These are phyloP conservation scores for Eumeta japonica DNA, from an alignment of 1,140 invertebrate genomes.

Conservation along the genomic window DNA sequence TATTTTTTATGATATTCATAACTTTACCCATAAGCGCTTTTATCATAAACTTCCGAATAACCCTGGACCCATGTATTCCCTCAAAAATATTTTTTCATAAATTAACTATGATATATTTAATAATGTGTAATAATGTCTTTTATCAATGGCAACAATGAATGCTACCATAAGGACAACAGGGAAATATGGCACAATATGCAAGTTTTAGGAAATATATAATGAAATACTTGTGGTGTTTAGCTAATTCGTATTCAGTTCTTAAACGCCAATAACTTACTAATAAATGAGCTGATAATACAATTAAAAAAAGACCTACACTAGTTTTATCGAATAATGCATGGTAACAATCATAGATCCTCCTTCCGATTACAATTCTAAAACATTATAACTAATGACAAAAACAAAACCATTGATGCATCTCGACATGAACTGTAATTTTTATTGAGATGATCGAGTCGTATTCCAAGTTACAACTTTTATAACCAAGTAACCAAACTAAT, in stretches of 20 bases:
- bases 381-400: conserved; percentile 34
- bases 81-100: too few relatives aligned
- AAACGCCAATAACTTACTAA: conserved; percentile 56
- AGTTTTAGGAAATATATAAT: conserved; percentile 21
- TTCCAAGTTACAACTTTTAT: conserved; percentile 9
- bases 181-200: too few relatives aligned
- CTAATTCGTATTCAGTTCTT: conserved; percentile 59
- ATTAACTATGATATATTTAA: too few relatives aligned
- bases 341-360: conserved; percentile 53
- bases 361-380: conserved; percentile 50
- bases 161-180: too few relatives aligned
- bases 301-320: conserved; percentile 52
- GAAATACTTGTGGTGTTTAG: conserved; percentile 42
- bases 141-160: too few relatives aligned
- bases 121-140: too few relatives aligned
- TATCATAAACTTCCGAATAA: too few relatives aligned
- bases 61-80: too few relatives aligned
- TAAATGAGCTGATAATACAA: conserved; percentile 58
- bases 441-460: too few relatives aligned
- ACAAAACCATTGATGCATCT: neutral
- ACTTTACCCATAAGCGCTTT: too few relatives aligned
- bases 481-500: conserved; percentile 13
- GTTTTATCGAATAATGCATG: conserved; percentile 54
- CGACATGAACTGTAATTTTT: too few relatives aligned
- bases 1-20: too few relatives aligned